Base-by-base conservation (phyloP, 2,113 vertebrate genomes). In the Ochotona curzoniae region DNA sequence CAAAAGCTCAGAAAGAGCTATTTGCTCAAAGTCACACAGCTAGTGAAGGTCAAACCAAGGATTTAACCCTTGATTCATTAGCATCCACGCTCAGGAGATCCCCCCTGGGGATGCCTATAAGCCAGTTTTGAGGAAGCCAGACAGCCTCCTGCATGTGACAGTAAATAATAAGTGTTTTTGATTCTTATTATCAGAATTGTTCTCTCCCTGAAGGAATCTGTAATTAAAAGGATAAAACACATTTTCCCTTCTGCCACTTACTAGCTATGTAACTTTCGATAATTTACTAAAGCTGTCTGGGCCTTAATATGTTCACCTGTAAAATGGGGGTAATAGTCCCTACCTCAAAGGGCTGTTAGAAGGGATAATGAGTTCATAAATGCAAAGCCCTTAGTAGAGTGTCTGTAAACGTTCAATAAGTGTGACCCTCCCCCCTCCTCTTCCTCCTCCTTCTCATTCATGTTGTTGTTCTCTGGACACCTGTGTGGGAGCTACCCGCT, bases 301-400 rank as follows among this genome's bases (percentile, higher is more conserved):
- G 75, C 79, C 80, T 94, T 54, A 44, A 51, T 96, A 82, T 93
- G 87, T 83, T 88, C 32, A 73, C 74, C 51, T 74, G n/a, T 81
- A 93, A 66, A 63, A 57, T 91, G 54, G 60, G 38, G 18, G 32
- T 86, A 78, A 75, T 35, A 54, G 28, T 70, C 32, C n/a, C 15
- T 54, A 83, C 14, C 79, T 86, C 85, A 92, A 69, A 94, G 44
- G 73, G 67, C 7, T 82, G 66, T 82, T 80, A 47, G 63, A 47
- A 87, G 9, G 74, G 94, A 38, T 64, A 73, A 78, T 91, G 73
- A 51, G 25, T 92, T 74, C 84, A 78, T 38, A 82, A 67, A 80
- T 2, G n/a, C 76, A 91, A 78, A 95, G 44, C 30, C 70, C 28
- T 84, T 79, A 54, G 44, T 9, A 83, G 70, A 90, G 47, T 8